Conservation (phyloP, 1,140 invertebrate genomes). For the Diorhabda carinulata region DNA sequence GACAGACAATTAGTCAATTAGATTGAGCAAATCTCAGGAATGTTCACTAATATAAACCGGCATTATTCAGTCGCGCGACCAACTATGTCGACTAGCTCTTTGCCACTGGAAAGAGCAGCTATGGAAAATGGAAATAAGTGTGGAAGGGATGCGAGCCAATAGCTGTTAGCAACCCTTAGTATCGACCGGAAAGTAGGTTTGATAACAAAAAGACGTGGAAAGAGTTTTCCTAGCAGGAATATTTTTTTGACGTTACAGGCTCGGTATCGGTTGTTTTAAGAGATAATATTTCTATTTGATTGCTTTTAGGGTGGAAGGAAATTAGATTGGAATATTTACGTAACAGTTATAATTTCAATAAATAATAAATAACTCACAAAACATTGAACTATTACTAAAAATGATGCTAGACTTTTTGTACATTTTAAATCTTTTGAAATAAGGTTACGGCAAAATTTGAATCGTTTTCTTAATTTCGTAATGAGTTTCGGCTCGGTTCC, state of each 20-base stretch:
- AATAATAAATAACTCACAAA: too few species aligned
- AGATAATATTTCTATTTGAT: too few species aligned
- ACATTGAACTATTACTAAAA: too few species aligned
- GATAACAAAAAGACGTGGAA: conserved; percentile 24
- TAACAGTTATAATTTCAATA: too few species aligned
- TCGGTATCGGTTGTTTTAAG: too few species aligned
- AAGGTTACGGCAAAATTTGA: too few species aligned
- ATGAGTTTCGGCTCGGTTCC: too few species aligned
- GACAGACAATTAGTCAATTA: conserved; percentile 6
- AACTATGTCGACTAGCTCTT: conserved; percentile 25
- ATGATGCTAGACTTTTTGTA: too few species aligned
- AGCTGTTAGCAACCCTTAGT: conserved; percentile 39
- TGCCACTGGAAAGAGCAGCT: conserved; percentile 28
- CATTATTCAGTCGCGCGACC: conserved; percentile 24
- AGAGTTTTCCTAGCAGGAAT: background rate
- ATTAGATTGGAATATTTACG: too few species aligned
- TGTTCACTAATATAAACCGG: conserved; percentile 22
- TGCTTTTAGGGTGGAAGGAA: too few species aligned
- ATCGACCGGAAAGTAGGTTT: conserved; percentile 44
- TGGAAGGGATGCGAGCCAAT: conserved; percentile 31
- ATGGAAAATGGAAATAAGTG: background rate
- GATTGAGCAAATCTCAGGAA: conserved; percentile 31
- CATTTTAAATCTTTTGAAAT: too few species aligned
- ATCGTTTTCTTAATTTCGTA: too few species aligned
- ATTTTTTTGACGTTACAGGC: background rate